Base-by-base conservation (phyloP, 2,797 vertebrate genomes). In the Sebastes cheni region DNA sequence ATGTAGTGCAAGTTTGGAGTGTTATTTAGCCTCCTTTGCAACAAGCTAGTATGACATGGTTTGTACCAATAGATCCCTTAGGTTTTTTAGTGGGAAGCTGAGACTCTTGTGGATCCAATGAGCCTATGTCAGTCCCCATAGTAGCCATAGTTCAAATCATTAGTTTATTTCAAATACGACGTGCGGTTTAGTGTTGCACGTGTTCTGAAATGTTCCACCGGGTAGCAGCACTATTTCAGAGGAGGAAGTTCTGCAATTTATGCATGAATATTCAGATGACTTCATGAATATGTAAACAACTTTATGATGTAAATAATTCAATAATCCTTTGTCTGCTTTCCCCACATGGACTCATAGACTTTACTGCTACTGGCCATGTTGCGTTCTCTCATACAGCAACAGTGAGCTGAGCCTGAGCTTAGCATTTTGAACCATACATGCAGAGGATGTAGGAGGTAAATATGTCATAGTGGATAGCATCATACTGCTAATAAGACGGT, bases 251-350 rank as follows among this genome's bases (percentile, higher is more conserved):
- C 55, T 83, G 55, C 58, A 23, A 42, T 82, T 77, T 58, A 75
- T 30, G 69, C 62, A 75, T 84, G 39, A 90, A 82, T 88, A 88
- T 87, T 78, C 67, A 81, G 25, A 77, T 46, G 8, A 56, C 70
- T 55, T 75, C 75, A 82, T 93, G 67, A 91, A 93, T 88, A 82
- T 85, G 67, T 87, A n/a, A 85, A 62, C 55, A 79, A 79, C 66
- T 66, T 77, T 42, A 70, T 69, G 39, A 70, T 79, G 69, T 90
- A 81, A 92, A 88, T 92, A 83, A 89, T 91, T 90, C 5, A 91
- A 22, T 36, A 71, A 78, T 60, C 25, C 18, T 81, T 84, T 79
- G 70, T 89, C 72, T 81, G 32, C 73, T 73, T 70, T 74, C 25
- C 27, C 22, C 11, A 62, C 62, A 20, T 67, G 11, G 50, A 77